A percentile compares a stretch with the other conserved stretches of the same genome.
Conservation (phyloP, 2,113 vertebrate species). For the Australoheros scitulus region DNA sequence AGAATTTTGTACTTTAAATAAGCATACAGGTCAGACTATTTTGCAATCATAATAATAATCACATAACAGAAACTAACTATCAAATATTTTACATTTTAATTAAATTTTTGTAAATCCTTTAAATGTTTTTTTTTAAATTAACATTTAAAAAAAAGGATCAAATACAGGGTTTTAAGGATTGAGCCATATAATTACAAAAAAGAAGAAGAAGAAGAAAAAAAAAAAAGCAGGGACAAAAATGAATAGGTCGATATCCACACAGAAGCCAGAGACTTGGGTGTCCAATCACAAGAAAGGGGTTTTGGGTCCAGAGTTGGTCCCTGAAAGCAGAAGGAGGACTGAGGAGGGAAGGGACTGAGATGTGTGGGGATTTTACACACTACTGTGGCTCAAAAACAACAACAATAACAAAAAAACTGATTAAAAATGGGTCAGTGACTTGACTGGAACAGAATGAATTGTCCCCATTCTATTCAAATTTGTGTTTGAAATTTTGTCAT, state of each 20-base stretch:
- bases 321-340: constrained; percentile 73
- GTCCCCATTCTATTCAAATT: neutral
- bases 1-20: constrained; percentile 11
- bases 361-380: constrained; percentile 76
- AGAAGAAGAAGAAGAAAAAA: neutral
- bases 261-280: constrained; percentile 56
- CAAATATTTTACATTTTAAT: constrained; percentile 28
- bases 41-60: constrained; percentile 19
- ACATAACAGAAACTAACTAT: constrained; percentile 7
- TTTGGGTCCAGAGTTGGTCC: constrained; percentile 38
- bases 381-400: constrained; percentile 80
- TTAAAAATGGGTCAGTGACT: neutral
- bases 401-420: neutral
- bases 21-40: neutral
- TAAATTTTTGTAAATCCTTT: constrained; percentile 2
- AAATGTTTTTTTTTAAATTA: neutral
- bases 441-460: neutral
- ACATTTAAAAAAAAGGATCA: neutral
- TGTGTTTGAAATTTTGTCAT: constrained; percentile 9
- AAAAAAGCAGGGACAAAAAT: constrained; percentile 47
- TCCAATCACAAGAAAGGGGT: constrained; percentile 59
- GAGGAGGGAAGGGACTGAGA: constrained; percentile 15
- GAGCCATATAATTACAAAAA: constrained; percentile 29
- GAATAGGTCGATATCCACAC: constrained; percentile 45
- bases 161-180: constrained; percentile 3